These are phyloP conservation scores for Acinonyx jubatus DNA, from an alignment of 2,113 vertebrate species.

Conservation along the genomic window DNA sequence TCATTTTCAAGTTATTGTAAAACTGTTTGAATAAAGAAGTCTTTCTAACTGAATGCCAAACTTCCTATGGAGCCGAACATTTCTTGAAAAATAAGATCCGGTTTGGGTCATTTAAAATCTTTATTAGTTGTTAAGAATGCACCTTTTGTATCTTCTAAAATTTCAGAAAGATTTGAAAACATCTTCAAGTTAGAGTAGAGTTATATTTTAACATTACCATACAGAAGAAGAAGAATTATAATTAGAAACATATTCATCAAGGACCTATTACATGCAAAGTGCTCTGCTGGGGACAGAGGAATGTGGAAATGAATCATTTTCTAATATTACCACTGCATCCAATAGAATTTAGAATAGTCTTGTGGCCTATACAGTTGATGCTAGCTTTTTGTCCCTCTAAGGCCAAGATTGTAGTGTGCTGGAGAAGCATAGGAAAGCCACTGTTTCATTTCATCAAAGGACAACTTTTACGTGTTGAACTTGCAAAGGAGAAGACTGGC, in stretches of 20 bases:
- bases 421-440: neutral
- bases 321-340: neutral
- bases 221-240: neutral
- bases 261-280: neutral
- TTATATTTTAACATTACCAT: neutral
- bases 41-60: conserved; percentile 72
- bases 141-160: conserved; percentile 17
- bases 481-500: neutral
- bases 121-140: conserved; percentile 51
- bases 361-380: neutral
- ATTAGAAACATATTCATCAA: neutral
- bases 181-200: conserved; percentile 40
- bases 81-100: conserved; percentile 56
- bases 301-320: neutral
- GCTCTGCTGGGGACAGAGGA: neutral
- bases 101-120: conserved; percentile 43
- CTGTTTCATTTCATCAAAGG: neutral
- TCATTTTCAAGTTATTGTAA: conserved; percentile 74
- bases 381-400: neutral
- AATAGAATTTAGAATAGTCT: neutral
- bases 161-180: conserved; percentile 41
- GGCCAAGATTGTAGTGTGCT: neutral
- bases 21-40: conserved; percentile 57
- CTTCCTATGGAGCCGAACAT: conserved; percentile 67
- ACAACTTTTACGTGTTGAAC: fast-evolving